Percentiles rank a stretch among this genome's conserved stretches.
Conservation (phyloP, 1,140 invertebrate genomes). For the Armadillidium nasatum region DNA sequence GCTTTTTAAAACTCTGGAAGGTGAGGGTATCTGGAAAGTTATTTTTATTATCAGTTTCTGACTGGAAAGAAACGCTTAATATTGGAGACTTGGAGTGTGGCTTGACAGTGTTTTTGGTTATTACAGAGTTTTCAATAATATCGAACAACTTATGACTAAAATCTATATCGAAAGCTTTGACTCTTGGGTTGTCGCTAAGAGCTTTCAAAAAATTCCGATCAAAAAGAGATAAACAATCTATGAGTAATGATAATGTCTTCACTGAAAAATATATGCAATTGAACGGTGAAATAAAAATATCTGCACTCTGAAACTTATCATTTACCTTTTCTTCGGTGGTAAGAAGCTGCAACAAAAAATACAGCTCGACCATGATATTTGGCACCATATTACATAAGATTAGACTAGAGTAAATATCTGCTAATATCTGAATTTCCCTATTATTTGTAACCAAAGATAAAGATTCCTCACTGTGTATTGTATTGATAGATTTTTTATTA, state of each 20-base stretch:
- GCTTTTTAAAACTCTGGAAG: constrained; percentile 73
- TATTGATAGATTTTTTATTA: background rate
- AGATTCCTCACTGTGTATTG: background rate
- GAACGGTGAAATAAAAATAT: constrained; percentile 31
- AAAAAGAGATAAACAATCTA: constrained; percentile 52
- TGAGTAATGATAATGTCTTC: constrained; percentile 52
- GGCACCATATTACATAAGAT: constrained; percentile 52
- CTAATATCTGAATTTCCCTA: constrained; percentile 51
- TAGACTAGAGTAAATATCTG: constrained; percentile 51
- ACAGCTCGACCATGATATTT: constrained; percentile 58
- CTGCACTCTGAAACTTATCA: background rate
- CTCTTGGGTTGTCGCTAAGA: constrained; percentile 55
- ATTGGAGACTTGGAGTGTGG: constrained; percentile 43
- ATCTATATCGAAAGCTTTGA: constrained; percentile 53
- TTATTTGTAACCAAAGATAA: constrained; percentile 50
- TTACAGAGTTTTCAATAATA: constrained; percentile 38
- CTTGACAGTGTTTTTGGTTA: constrained; percentile 23
- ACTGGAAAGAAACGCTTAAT: constrained; percentile 37
- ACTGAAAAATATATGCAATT: constrained; percentile 61
- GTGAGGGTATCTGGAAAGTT: constrained; percentile 70
- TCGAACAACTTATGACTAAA: constrained; percentile 50
- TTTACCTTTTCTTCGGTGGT: constrained; percentile 45
- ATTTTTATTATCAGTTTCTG: constrained; percentile 66
- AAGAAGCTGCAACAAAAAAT: constrained; percentile 58
- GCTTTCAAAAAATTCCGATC: constrained; percentile 55